Evolutionary conservation across 2,888 invertebrate genomes (phyloP), one percentile per base, ranked within the genome.

Genomic region (Cremastobaeus sp.): DNA sequence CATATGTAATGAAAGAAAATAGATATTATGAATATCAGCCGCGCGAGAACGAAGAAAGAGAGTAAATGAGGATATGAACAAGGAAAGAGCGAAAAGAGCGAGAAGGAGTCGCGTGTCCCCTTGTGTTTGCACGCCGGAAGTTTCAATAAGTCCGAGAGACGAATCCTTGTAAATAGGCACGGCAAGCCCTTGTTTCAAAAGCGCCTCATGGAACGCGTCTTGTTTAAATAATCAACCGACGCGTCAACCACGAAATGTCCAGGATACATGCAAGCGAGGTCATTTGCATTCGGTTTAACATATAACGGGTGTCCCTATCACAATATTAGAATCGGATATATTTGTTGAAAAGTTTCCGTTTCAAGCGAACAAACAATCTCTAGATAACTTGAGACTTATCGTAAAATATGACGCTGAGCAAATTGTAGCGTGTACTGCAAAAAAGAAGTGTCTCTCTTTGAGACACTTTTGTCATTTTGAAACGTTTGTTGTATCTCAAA

Each of bases 11-110:
- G n/a, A n/a, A n/a, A n/a, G n/a, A n/a, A n/a, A n/a, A n/a, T n/a
- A n/a, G n/a, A n/a, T n/a, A n/a, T 32, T 32, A 32, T 9, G 11
- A 37, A 84, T 84, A 82, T 81, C 79, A 96, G 97, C 90, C 92
- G 92, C 92, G 81, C 93, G 28, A 9, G 65, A 66, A 48, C 66
- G 62, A 62, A 35, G 54, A 28, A 20, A 17, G 52, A 35, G 57
- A n/a, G n/a, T n/a, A n/a, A n/a, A n/a, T n/a, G n/a, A n/a, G n/a
- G n/a, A n/a, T n/a, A n/a, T n/a, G n/a, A n/a, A n/a, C n/a, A n/a
- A n/a, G n/a, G n/a, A n/a, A n/a, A n/a, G 41, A 32, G 45, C 60
- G 43, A 50, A 39, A 15, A 17, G 28, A 12, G 52, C 34, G 32
- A 12, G 34, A 15, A 34, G n/a, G 35, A 1, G 9, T 55, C 34